phyloP scores from a whole-genome alignment of 2,797 vertebrate species.

The Xiphophorus birchmanni region DNA sequence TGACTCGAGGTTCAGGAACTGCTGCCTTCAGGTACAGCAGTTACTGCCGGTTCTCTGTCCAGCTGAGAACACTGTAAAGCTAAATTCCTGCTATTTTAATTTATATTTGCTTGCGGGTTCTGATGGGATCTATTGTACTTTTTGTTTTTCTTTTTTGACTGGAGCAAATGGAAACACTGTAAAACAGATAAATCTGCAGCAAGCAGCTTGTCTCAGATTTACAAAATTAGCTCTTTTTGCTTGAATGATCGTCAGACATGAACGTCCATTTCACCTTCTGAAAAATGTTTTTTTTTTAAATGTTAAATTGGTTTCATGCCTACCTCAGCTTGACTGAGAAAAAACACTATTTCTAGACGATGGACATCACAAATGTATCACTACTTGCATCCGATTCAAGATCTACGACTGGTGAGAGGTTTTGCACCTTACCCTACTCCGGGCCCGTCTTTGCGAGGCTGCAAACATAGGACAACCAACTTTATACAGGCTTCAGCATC shows the following conservation, averaged over 20 bases:
- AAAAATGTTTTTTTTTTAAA: slow-evolving; percentile 28
- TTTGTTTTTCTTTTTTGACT: slow-evolving; percentile 24
- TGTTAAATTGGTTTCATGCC: slow-evolving; percentile 66
- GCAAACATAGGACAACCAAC: slow-evolving; percentile 49
- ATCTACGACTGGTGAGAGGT: slow-evolving; percentile 43
- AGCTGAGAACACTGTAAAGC: slow-evolving; percentile 52
- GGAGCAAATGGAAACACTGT: slow-evolving; percentile 51
- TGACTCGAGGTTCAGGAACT: slow-evolving; percentile 1
- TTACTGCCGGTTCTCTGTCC: slow-evolving; percentile 35
- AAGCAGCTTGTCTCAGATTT: slow-evolving; percentile 35
- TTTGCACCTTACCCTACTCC: slow-evolving; percentile 68
- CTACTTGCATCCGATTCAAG: slow-evolving; percentile 36
- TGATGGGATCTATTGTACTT: slow-evolving; percentile 52
- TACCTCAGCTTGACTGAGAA: slow-evolving; percentile 78
- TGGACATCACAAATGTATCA: slow-evolving; percentile 36
- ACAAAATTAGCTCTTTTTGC: slow-evolving; percentile 26
- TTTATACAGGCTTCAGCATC: slow-evolving; percentile 60
- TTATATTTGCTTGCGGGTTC: slow-evolving; percentile 47
- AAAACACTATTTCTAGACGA: slow-evolving; percentile 66
- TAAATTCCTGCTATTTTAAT: slow-evolving; percentile 54
- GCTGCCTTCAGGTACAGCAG: slow-evolving; percentile 55
- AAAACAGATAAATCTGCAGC: slow-evolving; percentile 30
- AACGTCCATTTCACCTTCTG: slow-evolving; percentile 50
- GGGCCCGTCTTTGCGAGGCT: slow-evolving; percentile 36
- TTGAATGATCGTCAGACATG: slow-evolving; percentile 19